Evolutionary conservation across 2,888 invertebrate genomes (phyloP), one percentile per base, ranked within the genome.

Genomic region (Priapulus caudatus): DNA sequence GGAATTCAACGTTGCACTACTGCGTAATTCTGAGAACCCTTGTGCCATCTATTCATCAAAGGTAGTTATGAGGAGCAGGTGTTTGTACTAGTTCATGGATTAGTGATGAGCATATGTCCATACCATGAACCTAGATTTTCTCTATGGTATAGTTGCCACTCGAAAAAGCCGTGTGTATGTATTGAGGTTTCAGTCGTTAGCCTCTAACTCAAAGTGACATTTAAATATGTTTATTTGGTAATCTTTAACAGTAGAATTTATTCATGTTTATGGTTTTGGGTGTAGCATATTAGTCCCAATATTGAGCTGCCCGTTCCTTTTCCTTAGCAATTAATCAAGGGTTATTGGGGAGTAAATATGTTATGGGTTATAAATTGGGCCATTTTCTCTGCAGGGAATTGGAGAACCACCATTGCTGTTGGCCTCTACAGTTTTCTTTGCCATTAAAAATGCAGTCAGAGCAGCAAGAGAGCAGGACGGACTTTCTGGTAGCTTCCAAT

Each of bases 381-480:
- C n/a, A n/a, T n/a, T n/a, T n/a, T n/a, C n/a, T 24, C 73, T 75
- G 3, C 63, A 90, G 88, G 95, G 90, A 55, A 83, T 95, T 43
- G 95, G 95, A 0, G 95, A 97, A 69, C 95, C 95, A 0, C 95
- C 95, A 0, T 71, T 95, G 3, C 90, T 93, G 67, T 75, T 93
- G 57, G 88, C 91, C 0, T 78, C 83, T n/a, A 82, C 90, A 0
- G 82, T 81, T 0, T 86, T 86, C 70, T 92, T 89, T 66, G 93
- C 93, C 0, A 87, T 92, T 56, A 85, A 84, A 53, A 65, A 69
- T 4, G 93, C 93, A 0, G 81, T 95, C 51, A 75, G 77, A 59
- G 81, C 85, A 0, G 87, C 88, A 0, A 77, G 93, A 20, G 67
- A 69, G 16, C 86, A 89, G 54, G 78, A 79, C 23, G 83, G 83